Conservation (phyloP, 2,797 vertebrate genomes). For the Phrynocephalus guinanensis region DNA sequence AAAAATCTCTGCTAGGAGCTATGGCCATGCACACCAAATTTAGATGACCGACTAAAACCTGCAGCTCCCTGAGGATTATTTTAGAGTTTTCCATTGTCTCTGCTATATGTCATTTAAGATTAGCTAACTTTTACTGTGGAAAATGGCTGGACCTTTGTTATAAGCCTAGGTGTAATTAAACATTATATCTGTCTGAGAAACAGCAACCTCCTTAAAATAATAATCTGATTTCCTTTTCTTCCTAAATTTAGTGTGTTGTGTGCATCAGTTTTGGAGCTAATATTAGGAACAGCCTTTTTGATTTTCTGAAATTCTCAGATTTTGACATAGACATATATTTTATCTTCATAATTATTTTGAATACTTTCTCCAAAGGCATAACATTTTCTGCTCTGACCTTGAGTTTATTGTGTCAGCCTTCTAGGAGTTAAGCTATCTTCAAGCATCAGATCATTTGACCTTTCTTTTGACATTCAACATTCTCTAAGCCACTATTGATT, state of each 20-base stretch:
- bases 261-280: neutral
- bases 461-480: conserved; percentile 39
- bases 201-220: neutral
- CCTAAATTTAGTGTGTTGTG: neutral
- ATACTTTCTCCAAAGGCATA: conserved; percentile 52
- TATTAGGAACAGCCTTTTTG: neutral
- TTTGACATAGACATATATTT: neutral
- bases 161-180: neutral
- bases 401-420: conserved; percentile 46
- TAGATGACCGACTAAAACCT: no score
- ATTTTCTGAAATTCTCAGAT: neutral
- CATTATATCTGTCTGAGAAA: neutral
- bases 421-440: conserved; percentile 23
- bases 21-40: no score
- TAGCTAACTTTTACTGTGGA: no score
- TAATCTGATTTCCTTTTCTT: neutral
- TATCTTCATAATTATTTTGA: conserved; percentile 51
- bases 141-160: neutral
- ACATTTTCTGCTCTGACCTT: conserved; percentile 44
- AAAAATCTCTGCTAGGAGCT: no score
- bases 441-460: conserved; percentile 43
- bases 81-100: no score
- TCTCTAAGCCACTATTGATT: conserved; percentile 21
- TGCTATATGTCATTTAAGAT: no score
- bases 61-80: no score